These are phyloP conservation scores for Apodemus sylvaticus DNA, from an alignment of 2,113 vertebrate genomes.

Conservation along the genomic window DNA sequence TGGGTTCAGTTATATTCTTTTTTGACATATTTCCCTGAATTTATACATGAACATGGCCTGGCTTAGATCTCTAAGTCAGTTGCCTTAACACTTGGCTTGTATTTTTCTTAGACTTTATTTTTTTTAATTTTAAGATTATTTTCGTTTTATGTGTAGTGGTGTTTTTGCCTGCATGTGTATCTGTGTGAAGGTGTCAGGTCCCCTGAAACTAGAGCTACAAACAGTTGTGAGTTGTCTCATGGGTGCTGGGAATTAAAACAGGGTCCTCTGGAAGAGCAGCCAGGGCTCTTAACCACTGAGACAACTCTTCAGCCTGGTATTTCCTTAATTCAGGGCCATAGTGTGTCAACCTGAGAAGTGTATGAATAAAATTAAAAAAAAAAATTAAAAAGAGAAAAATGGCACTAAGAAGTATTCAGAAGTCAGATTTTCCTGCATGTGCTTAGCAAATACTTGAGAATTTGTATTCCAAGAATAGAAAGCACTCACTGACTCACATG, in stretches of 20 bases:
- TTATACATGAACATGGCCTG: conserved; percentile 8
- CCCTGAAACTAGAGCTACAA: background rate
- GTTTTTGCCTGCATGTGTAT: background rate
- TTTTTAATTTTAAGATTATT: background rate
- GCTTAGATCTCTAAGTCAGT: background rate
- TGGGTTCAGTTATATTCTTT: background rate
- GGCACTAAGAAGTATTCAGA: background rate
- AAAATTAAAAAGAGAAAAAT: background rate
- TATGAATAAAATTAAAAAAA: background rate
- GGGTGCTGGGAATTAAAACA: background rate
- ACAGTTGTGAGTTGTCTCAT: background rate
- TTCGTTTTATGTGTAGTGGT: background rate
- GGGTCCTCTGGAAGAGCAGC: background rate
- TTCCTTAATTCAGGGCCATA: background rate
- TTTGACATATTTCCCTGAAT: background rate
- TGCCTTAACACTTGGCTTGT: background rate
- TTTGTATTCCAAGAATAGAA: background rate
- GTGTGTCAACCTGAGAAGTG: conserved; percentile 16
- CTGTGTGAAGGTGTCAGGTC: background rate
- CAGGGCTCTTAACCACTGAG: background rate
- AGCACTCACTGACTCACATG: background rate
- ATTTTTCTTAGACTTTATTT: conserved; percentile 4
- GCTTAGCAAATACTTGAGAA: conserved; percentile 35
- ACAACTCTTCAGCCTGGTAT: background rate
- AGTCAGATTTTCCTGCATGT: background rate